These are phyloP conservation scores for Porphyrio hochstetteri DNA, from an alignment of 2,113 vertebrate species.

Conservation along the genomic window DNA sequence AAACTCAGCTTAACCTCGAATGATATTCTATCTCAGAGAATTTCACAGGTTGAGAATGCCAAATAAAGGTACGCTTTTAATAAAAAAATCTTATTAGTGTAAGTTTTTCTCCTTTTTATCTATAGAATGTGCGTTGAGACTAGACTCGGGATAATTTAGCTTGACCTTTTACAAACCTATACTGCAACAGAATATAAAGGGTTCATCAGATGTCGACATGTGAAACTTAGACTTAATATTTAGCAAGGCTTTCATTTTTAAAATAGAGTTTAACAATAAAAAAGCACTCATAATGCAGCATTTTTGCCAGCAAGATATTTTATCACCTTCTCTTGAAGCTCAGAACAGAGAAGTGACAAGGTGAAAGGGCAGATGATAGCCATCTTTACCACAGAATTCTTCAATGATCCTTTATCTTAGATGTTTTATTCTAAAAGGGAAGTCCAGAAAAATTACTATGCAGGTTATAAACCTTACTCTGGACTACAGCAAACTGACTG, in stretches of 20 bases:
- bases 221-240: background rate
- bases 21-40: background rate
- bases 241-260: background rate
- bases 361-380: slow-evolving; percentile 5
- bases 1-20: background rate
- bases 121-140: background rate
- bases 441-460: background rate
- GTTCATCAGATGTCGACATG: background rate
- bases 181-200: background rate
- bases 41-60: background rate
- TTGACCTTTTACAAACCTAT: slow-evolving; percentile 9
- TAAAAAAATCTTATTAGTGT: background rate
- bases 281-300: background rate
- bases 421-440: background rate
- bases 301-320: slow-evolving; percentile 5
- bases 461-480: background rate
- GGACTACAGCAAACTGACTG: background rate
- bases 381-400: background rate
- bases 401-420: background rate
- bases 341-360: slow-evolving; percentile 7
- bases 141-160: background rate
- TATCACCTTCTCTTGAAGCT: background rate
- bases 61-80: background rate
- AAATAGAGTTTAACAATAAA: background rate
- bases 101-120: background rate